Percentiles rank a stretch among this genome's conserved stretches.
Evolutionary conservation across 2,888 invertebrate species (phyloP).

Genomic region (Ophion slaviceki): DNA sequence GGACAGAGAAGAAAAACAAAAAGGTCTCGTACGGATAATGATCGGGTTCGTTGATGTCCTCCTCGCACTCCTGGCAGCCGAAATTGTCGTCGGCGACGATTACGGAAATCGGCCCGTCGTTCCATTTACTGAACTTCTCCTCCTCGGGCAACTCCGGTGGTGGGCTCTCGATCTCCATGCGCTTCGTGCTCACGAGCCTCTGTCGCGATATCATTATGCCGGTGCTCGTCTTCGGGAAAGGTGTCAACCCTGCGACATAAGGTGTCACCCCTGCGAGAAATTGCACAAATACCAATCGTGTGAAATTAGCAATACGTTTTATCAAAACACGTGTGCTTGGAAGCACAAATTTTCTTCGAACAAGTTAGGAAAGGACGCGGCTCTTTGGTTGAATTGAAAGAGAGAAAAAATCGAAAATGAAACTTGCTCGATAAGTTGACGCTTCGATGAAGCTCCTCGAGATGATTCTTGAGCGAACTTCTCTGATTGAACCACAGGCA

Average conservation of each 20-base stretch:
- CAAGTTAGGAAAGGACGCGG: background rate
- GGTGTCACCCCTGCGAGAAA: slow-evolving; percentile 76
- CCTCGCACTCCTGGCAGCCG: slow-evolving; percentile 91
- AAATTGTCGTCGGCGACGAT: slow-evolving; percentile 70
- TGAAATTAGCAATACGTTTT: background rate
- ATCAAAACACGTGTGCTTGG: no score
- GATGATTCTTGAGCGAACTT: slow-evolving; percentile 84
- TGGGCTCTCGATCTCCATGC: slow-evolving; percentile 76
- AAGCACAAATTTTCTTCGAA: no score
- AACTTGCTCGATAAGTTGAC: slow-evolving; percentile 75
- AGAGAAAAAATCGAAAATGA: background rate
- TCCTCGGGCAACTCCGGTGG: slow-evolving; percentile 73
- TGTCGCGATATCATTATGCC: slow-evolving; percentile 75
- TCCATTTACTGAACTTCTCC: slow-evolving; percentile 77
- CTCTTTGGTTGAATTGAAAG: background rate
- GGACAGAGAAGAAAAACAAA: slow-evolving; percentile 35
- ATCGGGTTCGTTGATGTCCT: slow-evolving; percentile 88
- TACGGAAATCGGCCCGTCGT: slow-evolving; percentile 76
- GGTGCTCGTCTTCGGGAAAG: slow-evolving; percentile 74
- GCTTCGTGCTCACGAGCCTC: slow-evolving; percentile 69
- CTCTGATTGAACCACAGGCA: slow-evolving; percentile 91
- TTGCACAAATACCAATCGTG: background rate
- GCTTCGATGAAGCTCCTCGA: slow-evolving; percentile 76
- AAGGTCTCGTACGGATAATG: slow-evolving; percentile 90
- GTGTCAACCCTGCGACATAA: slow-evolving; percentile 76